A percentile compares a stretch with the other conserved stretches of the same genome.
phyloP scores from a whole-genome alignment of 2,888 invertebrate species.

The Drosophila mercatorum region DNA sequence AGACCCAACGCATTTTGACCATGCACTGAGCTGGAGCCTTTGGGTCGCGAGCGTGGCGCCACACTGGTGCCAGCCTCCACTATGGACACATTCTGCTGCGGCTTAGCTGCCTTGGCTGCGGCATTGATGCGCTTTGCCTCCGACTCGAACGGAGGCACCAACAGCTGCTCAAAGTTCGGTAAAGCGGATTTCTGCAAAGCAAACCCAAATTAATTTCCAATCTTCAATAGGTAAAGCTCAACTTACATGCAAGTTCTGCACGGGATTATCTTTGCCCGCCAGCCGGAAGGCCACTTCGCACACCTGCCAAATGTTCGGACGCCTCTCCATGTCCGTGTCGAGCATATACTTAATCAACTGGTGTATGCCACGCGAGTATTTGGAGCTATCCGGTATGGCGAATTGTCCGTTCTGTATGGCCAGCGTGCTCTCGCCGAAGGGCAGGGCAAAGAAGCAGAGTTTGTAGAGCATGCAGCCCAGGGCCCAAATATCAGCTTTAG shows the following conservation, averaged over 20 bases:
- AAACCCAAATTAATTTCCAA: not conserved
- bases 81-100: slow-evolving; percentile 84
- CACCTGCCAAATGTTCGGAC: slow-evolving; percentile 95
- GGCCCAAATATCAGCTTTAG: slow-evolving; percentile 96
- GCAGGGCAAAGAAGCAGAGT: slow-evolving; percentile 94
- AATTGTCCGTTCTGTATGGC: slow-evolving; percentile 96
- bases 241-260: slow-evolving; percentile 91
- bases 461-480: slow-evolving; percentile 95
- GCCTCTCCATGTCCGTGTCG: slow-evolving; percentile 91
- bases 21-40: slow-evolving; percentile 85
- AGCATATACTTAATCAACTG: slow-evolving; percentile 93
- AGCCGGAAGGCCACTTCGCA: slow-evolving; percentile 90
- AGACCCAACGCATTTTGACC: slow-evolving; percentile 85
- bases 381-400: slow-evolving; percentile 92
- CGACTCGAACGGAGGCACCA: slow-evolving; percentile 89
- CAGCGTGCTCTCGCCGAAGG: slow-evolving; percentile 96
- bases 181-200: slow-evolving; percentile 87
- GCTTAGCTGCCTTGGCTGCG: slow-evolving; percentile 79
- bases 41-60: slow-evolving; percentile 92
- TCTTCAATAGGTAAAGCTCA: not conserved
- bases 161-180: slow-evolving; percentile 88
- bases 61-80: slow-evolving; percentile 91
- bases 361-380: slow-evolving; percentile 89
- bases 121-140: slow-evolving; percentile 87
- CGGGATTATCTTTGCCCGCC: slow-evolving; percentile 90